These are phyloP conservation scores for Lamellibrachia satsuma DNA, from an alignment of 2,888 invertebrate genomes.

Conservation along the genomic window DNA sequence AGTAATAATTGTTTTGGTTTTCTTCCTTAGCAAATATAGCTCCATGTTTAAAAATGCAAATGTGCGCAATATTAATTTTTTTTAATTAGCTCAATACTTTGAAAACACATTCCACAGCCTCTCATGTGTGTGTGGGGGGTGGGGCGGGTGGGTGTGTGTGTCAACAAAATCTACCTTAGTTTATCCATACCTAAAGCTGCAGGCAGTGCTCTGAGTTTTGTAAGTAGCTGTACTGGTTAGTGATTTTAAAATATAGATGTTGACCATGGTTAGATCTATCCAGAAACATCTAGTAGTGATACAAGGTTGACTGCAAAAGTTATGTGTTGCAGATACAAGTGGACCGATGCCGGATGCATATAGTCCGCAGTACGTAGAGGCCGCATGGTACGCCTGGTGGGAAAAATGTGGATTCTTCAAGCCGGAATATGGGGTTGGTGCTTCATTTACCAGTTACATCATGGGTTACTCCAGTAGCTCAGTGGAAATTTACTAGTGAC, in stretches of 20 bases:
- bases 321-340: constrained; percentile 50
- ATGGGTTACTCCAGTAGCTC: not conserved
- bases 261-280: no score
- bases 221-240: not conserved
- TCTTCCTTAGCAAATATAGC: no score
- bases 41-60: no score
- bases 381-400: constrained; percentile 99
- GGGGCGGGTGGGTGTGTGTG: no score
- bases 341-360: constrained; percentile 87
- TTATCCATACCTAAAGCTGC: not conserved
- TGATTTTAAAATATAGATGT: constrained; percentile 20
- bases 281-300: no score
- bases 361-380: constrained; percentile 95
- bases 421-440: constrained; percentile 76
- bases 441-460: not conserved
- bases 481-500: not conserved
- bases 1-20: no score
- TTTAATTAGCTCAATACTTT: no score
- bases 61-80: no score
- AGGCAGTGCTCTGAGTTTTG: not conserved
- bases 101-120: no score
- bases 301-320: not conserved
- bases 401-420: constrained; percentile 96
- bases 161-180: not conserved
- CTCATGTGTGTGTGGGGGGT: no score